phyloP scores from a whole-genome alignment of 2,797 vertebrate species.

The Percopsis omiscomaycus region DNA sequence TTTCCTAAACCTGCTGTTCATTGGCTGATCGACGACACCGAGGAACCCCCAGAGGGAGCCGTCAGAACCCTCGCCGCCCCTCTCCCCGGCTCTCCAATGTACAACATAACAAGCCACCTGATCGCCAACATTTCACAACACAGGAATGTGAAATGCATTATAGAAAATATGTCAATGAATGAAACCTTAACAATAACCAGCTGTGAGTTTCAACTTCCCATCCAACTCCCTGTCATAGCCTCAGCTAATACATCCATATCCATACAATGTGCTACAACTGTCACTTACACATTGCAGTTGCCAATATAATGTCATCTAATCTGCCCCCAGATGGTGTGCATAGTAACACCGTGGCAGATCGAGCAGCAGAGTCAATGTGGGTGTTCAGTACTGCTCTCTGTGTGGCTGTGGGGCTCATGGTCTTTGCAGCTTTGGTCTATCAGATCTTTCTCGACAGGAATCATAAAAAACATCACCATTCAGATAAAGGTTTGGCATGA shows the following conservation, averaged over 20 bases:
- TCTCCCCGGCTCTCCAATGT: constrained; percentile 54
- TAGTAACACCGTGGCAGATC: neutral
- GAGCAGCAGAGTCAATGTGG: constrained; percentile 65
- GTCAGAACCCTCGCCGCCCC: constrained; percentile 38
- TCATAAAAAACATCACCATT: constrained; percentile 22
- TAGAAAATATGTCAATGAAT: constrained; percentile 61
- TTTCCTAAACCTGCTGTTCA: constrained; percentile 63
- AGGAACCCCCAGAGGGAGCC: constrained; percentile 41
- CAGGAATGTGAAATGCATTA: constrained; percentile 56
- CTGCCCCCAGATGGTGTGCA: constrained; percentile 36
- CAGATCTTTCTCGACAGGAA: constrained; percentile 72
- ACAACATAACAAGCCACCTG: constrained; percentile 68
- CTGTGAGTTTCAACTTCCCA: constrained; percentile 48
- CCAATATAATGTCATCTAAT: neutral
- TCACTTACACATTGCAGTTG: neutral
- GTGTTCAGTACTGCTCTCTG: constrained; percentile 68
- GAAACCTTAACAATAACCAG: constrained; percentile 48
- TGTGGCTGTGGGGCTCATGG: constrained; percentile 63
- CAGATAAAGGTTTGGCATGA: neutral
- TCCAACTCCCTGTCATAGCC: too few species aligned
- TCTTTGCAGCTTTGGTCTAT: constrained; percentile 52
- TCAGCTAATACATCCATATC: neutral
- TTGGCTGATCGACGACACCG: constrained; percentile 67
- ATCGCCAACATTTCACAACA: constrained; percentile 47
- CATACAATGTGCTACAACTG: neutral